phyloP scores from a whole-genome alignment of 2,797 vertebrate species.

The Pteronotus mesoamericanus region DNA sequence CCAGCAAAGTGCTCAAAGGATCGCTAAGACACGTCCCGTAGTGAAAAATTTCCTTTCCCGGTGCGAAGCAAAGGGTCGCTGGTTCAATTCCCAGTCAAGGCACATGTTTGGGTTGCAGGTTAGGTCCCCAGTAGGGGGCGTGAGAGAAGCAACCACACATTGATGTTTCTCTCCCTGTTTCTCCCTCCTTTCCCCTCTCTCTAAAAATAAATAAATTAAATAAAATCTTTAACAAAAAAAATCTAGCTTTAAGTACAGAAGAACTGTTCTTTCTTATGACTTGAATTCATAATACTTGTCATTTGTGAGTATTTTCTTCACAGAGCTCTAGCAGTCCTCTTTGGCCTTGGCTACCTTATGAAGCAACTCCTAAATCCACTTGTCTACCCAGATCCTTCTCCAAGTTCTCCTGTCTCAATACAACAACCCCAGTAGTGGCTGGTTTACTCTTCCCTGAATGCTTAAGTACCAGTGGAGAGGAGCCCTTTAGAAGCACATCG shows the following conservation, averaged over 20 bases:
- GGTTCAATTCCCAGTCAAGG: no score
- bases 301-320: not conserved
- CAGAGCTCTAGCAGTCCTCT: not conserved
- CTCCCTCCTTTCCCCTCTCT: no score
- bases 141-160: no score
- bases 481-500: not conserved
- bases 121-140: no score
- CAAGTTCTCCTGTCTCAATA: not conserved
- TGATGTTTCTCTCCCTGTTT: no score
- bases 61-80: no score
- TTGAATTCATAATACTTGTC: not conserved
- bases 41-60: no score
- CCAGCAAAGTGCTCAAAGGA: no score
- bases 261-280: not conserved
- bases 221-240: no score
- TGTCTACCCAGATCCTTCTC: not conserved
- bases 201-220: no score
- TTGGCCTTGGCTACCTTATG: not conserved
- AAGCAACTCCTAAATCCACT: not conserved
- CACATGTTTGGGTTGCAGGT: no score
- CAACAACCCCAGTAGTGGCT: not conserved
- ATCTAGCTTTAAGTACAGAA: not conserved
- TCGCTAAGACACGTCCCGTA: no score
- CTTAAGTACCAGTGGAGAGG: not conserved
- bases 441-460: not conserved